A percentile compares a stretch with the other conserved stretches of the same genome.
These are phyloP conservation scores for Allacma fusca DNA, from an alignment of 2,888 invertebrate genomes.

Conservation along the genomic window DNA sequence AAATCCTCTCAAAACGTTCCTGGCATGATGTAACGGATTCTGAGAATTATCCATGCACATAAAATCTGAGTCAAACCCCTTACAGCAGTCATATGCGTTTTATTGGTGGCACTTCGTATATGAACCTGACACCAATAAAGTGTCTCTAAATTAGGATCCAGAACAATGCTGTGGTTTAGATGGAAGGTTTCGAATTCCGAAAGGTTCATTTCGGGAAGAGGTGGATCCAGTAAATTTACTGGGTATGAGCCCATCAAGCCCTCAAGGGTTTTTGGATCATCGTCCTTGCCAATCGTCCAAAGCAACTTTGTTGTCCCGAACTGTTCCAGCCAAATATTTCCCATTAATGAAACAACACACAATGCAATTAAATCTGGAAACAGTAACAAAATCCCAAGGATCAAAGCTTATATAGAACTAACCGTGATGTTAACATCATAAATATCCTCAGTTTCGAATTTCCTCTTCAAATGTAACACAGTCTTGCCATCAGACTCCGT, in stretches of 20 bases:
- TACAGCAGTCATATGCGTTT: constrained; percentile 6
- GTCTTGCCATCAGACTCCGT: neutral
- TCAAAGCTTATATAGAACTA: neutral
- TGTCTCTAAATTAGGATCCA: neutral
- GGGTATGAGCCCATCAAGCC: neutral
- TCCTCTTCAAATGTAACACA: neutral
- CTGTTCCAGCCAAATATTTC: neutral
- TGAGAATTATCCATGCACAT: too few species aligned
- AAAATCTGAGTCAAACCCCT: too few species aligned
- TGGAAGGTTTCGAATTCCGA: neutral
- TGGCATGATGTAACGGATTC: too few species aligned
- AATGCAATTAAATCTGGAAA: neutral
- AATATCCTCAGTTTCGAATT: constrained; percentile 9
- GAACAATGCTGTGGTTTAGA: neutral
- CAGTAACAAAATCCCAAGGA: too few species aligned
- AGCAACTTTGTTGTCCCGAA: neutral
- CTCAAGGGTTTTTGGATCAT: neutral
- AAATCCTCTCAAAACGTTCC: too few species aligned
- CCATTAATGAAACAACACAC: neutral
- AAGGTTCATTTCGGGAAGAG: neutral
- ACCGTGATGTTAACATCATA: neutral
- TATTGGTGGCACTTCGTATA: neutral
- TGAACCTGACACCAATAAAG: constrained; percentile 1
- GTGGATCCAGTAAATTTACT: neutral
- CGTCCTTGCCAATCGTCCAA: neutral